These are phyloP conservation scores for Apodemus sylvaticus DNA, from an alignment of 2,113 vertebrate species.

Conservation along the genomic window DNA sequence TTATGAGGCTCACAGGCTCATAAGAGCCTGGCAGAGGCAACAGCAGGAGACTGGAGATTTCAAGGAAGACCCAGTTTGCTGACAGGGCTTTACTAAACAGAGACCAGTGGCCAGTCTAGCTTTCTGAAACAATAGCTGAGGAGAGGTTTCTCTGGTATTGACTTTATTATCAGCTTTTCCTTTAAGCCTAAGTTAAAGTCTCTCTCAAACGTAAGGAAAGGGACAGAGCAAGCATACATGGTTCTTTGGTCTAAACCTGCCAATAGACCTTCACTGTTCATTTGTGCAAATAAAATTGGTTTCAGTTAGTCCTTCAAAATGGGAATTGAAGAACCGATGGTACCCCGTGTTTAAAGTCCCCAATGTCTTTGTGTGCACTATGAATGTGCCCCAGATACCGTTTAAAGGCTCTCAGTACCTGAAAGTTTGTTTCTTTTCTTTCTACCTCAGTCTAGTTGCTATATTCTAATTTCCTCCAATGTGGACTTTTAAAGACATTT, in stretches of 20 bases:
- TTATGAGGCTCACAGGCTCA: not conserved
- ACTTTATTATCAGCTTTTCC: not conserved
- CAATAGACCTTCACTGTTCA: not conserved
- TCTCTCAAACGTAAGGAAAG: not conserved
- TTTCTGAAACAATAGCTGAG: not conserved
- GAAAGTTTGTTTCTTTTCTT: not conserved
- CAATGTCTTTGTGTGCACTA: not conserved
- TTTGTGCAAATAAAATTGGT: not conserved
- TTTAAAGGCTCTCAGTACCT: not conserved
- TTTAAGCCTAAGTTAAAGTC: fast-evolving
- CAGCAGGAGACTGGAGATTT: not conserved
- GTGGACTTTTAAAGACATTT: not conserved
- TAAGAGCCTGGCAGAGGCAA: not conserved
- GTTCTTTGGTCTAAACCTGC: not conserved
- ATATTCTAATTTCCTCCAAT: not conserved
- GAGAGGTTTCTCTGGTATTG: not conserved
- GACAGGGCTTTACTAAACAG: not conserved
- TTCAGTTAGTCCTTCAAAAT: not conserved
- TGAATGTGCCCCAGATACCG: not conserved
- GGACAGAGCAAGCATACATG: not conserved
- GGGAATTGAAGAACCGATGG: not conserved
- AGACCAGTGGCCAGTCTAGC: not conserved
- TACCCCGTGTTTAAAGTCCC: not conserved
- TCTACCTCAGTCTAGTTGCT: not conserved
- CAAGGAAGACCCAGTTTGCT: not conserved